Base-by-base conservation (phyloP, 2,113 vertebrate species). In the Microcebus tavaratra region DNA sequence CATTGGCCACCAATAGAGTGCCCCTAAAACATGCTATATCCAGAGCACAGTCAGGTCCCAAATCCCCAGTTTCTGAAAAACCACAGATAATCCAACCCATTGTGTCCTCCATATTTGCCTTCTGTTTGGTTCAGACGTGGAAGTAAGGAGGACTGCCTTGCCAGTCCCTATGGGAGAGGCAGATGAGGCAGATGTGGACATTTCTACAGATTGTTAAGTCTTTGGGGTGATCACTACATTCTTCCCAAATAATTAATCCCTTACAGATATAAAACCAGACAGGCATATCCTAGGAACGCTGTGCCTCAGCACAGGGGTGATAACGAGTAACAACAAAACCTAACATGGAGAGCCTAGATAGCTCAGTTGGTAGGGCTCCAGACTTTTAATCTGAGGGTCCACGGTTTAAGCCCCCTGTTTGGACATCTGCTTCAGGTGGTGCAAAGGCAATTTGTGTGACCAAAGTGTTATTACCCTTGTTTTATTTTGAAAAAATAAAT, bases 1-100 rank as follows among this genome's bases (percentile, higher is more conserved):
- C n/a, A 29, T 25, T 3, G 10, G 65, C 76, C 63, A 72, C 13
- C 23, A 27, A 0, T 0, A 25, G 5, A 17, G 1, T 15, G 3
- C 12, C 42, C 6, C n/a, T 0, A 2, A 73, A 39, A 29, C 2
- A 63, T 55, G 31, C 65, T 21, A 48, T 10, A 25, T 18, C 76
- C 34, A 23, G 81, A 82, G 45, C 39, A 50, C 14, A 48, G 0
- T 42, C n/a, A 55, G 11, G 55, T 36, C 55, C 31, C 25, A 80
- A 20, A 0, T n/a, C n/a, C 8, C 42, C 27, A 0, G 6, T 65
- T 10, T 17, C 79, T 25, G 29, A 76, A 48, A 48, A 48, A 42
- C 31, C 21, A 57, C 7, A 12, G 3, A 48, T 42, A 14, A 48
- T 3, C 34, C 36, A 39, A 25, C 50, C 86, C 31, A 8, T 10